Base-by-base conservation (phyloP, 1,140 invertebrate species). In the Vanessa tameamea region DNA sequence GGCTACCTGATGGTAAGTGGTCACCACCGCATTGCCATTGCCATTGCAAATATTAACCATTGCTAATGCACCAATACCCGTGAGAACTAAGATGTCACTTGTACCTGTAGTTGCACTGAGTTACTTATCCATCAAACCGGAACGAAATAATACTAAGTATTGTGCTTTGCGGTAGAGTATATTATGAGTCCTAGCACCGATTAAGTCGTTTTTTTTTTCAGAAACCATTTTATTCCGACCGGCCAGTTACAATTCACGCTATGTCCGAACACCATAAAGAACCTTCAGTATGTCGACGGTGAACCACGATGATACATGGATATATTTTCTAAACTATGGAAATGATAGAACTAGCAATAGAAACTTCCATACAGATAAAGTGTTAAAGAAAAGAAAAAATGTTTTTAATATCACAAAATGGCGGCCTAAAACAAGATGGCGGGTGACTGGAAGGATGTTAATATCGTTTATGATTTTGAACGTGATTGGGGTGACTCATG, bases 381-480 rank as follows among this genome's bases (percentile, higher is more conserved):
- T 48, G 11, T n/a, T 70, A n/a, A 81, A 72, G 64, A 77, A 82
- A 70, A 61, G 64, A 70, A 71, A 79, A 79, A 77, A 81, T 71
- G 73, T 66, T 2, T 61, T 51, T 16, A 53, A 59, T 71, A 79
- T 37, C 20, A 67, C 69, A 78, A 79, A 67, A 81, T 85, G 79
- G 79, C 76, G 82, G 69, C 43, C 23, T 14, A 69, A 76, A 15
- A 71, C 81, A 82, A 86, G 72, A 84, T 86, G 85, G 83, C 76
- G 80, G 69, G 71, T 72, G 77, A 84, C 77, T 81, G 87, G 83
- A 80, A 81, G 86, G 72, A 66, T 89, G 68, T 53, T 92, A 43
- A 73, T 90, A 26, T 83, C 87, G 48, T 73, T 91, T 47, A 82
- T 92, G 51, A 84, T 92, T 75, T 83, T 91, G 69, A 88, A 91